Percentiles rank a stretch among this genome's conserved stretches.
phyloP scores from a whole-genome alignment of 2,888 invertebrate species.

The Brassicogethes aeneus region DNA sequence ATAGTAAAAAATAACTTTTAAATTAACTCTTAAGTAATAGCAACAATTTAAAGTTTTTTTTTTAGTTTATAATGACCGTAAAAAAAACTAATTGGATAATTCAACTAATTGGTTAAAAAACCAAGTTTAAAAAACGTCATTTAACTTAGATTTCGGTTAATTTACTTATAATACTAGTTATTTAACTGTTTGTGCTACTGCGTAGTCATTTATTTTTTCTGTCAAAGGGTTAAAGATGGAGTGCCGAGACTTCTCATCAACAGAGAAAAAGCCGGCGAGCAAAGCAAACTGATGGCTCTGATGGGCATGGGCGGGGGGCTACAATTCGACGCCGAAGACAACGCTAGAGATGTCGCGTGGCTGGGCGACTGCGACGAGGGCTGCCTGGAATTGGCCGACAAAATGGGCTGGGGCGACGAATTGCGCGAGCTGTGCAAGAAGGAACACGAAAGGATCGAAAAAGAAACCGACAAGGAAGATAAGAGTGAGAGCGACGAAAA shows the following conservation, averaged over 20 bases:
- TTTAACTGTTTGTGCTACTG: no score
- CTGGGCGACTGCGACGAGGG: conserved; percentile 80
- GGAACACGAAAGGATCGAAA: conserved; percentile 21
- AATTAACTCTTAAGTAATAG: no score
- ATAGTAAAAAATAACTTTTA: no score
- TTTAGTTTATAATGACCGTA: no score
- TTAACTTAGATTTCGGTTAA: no score
- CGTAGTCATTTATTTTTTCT: no score
- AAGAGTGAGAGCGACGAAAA: not conserved
- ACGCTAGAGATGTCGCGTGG: conserved; percentile 67
- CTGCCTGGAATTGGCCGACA: conserved; percentile 61
- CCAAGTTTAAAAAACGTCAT: no score
- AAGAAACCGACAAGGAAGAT: conserved; percentile 4
- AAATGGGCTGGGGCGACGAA: conserved; percentile 62
- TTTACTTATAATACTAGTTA: no score
- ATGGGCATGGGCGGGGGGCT: conserved; percentile 50
- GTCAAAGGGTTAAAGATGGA: conserved; percentile 46
- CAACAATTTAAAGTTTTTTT: no score
- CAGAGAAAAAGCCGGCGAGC: conserved; percentile 61
- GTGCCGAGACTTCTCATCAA: conserved; percentile 83
- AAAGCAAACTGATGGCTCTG: conserved; percentile 33
- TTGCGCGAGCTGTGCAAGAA: conserved; percentile 16
- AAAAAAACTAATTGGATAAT: no score
- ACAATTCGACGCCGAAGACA: conserved; percentile 55
- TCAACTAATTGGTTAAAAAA: no score